Evolutionary conservation across 2,888 invertebrate genomes (phyloP), one percentile per base, ranked within the genome.

Genomic region (Parasteatoda lunata): DNA sequence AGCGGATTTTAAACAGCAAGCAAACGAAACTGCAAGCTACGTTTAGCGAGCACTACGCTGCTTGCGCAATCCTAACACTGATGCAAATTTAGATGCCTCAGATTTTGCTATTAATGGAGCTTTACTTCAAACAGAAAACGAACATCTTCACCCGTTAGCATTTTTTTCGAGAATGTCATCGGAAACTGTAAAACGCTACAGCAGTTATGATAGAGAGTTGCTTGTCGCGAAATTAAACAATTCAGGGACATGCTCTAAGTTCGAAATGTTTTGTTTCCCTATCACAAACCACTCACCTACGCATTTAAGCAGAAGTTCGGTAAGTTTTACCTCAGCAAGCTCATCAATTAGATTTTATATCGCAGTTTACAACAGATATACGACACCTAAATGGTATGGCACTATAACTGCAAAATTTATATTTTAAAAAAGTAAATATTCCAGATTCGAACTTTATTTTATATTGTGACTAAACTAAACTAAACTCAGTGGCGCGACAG

Each of bases 41-140:
- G 9, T 59, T 5, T 59, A n/a, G 59, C 59, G 4, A 59, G n/a
- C 59, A 7, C 1, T 59, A 59, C 1, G 8, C 59, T 8, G 59
- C 59, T 59, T 7, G 59, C 59, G n/a, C 0, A 30, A 7, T 59
- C 8, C 59, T 7, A 59, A 7, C 59, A 4, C 59, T 7, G 7
- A 59, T 30, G 30, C 30, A 30, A 30, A 30, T 30, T 30, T 59
- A 59, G 13, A 59, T 59, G 59, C 59, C 4, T 59, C 1, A 7
- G 59, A 8, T n/a, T 59, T 59, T 0, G 59, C 59, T 9, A 73
- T 77, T 5, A 68, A 83, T 3, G 77, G 52, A 13, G 59, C 8
- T 6, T 59, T 59, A 59, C 8, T 59, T 59, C 4, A 52, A 15
- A 5, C 8, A 7, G 51, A 30, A 30, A 71, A 3, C 0, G 65